These are phyloP conservation scores for Opisthocomus hoazin DNA, from an alignment of 2,113 vertebrate genomes.

Conservation along the genomic window DNA sequence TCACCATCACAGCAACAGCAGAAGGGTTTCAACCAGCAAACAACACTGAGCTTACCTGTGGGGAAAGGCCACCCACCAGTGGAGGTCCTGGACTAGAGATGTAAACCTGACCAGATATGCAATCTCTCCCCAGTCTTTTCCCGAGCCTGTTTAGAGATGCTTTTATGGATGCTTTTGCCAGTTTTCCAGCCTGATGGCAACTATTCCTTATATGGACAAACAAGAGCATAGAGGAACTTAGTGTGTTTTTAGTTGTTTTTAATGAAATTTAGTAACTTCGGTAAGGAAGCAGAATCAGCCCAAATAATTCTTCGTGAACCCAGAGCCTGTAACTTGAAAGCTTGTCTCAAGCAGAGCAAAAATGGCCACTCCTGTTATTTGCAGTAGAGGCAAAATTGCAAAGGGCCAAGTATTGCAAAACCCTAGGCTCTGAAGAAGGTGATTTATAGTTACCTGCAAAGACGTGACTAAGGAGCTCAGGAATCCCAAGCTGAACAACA, in stretches of 20 bases:
- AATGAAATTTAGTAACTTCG: neutral
- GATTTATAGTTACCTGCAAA: conserved; percentile 55
- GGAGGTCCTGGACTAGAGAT: neutral
- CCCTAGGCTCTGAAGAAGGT: neutral
- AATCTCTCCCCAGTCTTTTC: neutral
- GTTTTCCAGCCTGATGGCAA: neutral
- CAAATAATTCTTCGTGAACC: neutral
- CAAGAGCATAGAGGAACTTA: neutral
- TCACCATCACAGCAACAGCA: neutral
- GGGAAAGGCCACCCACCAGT: neutral
- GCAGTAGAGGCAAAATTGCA: conserved; percentile 12
- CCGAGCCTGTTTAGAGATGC: neutral
- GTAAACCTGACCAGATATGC: neutral
- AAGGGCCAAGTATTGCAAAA: conserved; percentile 48
- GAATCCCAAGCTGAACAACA: conserved; percentile 52
- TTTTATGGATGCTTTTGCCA: neutral
- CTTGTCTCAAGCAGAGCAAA: neutral
- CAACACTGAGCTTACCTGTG: neutral
- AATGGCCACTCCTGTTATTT: conserved; percentile 24
- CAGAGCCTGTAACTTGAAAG: neutral
- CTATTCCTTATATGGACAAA: neutral
- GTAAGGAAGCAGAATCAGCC: neutral
- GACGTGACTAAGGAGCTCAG: conserved; percentile 49
- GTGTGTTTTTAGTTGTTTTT: neutral
- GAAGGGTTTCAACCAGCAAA: neutral